Base-by-base conservation (phyloP, 2,113 vertebrate genomes). In the Capreolus pygargus region DNA sequence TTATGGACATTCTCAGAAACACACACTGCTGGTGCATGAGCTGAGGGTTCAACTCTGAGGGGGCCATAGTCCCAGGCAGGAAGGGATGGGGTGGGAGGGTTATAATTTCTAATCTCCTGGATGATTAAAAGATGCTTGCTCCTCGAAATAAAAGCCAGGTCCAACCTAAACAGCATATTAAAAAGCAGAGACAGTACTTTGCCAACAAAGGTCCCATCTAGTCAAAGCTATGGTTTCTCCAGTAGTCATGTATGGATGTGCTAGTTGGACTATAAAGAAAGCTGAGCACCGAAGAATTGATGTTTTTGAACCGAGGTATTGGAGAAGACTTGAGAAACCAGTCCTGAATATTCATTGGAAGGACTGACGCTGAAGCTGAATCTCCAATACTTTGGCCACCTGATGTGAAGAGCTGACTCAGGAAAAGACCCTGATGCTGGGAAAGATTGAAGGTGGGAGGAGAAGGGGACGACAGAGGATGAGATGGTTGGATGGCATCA, bases 31-130 rank as follows among this genome's bases (percentile, higher is more conserved):
- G 28, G 4, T 8, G 3, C 8, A 16, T 7, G 43, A 61, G 30
- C 57, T 13, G 10, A 54, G 47, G 16, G 9, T 21, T 7, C n/a
- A 0, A 0, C 5, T 11, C 4, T 10, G 28, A 33, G 19, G 15
- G 60, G 7, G 14, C 36, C 45, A 0, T 10, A 27, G 39, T n/a
- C 54, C 52, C 33, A 23, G 85, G 43, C 50, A 8, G 43, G 47
- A 52, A 84, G 82, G 45, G 39, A 3, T 16, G 36, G 36, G n/a
- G 14, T 5, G 7, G 1, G 0, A 6, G 52, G 27, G 7, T 70
- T 39, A 12, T 10, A 3, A 15, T 50, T n/a, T 43, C 86, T 36
- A 23, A 23, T 30, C 5, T 57, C 10, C 16, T 11, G 67, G 67
- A 70, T 70, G 10, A 70, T 36, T 70, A 39, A 39, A 39, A 70